phyloP scores from a whole-genome alignment of 1,140 invertebrate species.

The Periplaneta americana region DNA sequence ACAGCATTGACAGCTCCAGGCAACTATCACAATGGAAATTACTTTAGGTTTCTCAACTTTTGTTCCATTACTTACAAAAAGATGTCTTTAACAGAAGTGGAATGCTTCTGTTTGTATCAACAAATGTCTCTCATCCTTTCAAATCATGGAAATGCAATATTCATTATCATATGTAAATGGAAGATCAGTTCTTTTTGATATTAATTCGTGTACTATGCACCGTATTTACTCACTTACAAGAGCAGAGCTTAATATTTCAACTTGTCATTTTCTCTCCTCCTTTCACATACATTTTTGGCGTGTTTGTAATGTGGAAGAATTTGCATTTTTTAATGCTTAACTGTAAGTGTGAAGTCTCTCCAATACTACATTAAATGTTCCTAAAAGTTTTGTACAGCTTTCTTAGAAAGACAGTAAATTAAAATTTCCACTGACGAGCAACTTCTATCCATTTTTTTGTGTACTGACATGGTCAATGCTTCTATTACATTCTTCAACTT shows the following conservation, averaged over 20 bases:
- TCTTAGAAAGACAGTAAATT: too few relatives aligned
- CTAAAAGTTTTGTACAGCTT: too few relatives aligned
- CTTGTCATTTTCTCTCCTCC: too few relatives aligned
- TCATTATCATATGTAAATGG: slow-evolving; percentile 19
- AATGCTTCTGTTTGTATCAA: slow-evolving; percentile 19
- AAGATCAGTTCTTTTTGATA: slow-evolving; percentile 21
- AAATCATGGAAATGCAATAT: slow-evolving; percentile 16
- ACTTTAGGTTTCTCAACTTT: slow-evolving; percentile 12
- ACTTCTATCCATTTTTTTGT: too few relatives aligned
- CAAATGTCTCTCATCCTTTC: slow-evolving; percentile 9
- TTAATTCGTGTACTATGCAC: slow-evolving; percentile 17
- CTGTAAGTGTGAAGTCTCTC: too few relatives aligned
- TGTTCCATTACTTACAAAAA: slow-evolving; percentile 7
- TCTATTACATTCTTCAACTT: too few relatives aligned
- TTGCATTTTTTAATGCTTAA: too few relatives aligned
- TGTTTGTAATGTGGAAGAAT: neutral
- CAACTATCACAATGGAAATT: slow-evolving; percentile 20
- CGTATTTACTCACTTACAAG: slow-evolving; percentile 16
- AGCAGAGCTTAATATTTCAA: neutral
- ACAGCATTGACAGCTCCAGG: slow-evolving; percentile 12
- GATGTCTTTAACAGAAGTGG: slow-evolving; percentile 17
- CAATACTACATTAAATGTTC: too few relatives aligned
- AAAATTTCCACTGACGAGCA: too few relatives aligned
- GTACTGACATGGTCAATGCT: too few relatives aligned
- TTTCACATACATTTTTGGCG: neutral